phyloP scores from a whole-genome alignment of 92 coral and sea anemone species.

The Parazoanthus darwini region DNA sequence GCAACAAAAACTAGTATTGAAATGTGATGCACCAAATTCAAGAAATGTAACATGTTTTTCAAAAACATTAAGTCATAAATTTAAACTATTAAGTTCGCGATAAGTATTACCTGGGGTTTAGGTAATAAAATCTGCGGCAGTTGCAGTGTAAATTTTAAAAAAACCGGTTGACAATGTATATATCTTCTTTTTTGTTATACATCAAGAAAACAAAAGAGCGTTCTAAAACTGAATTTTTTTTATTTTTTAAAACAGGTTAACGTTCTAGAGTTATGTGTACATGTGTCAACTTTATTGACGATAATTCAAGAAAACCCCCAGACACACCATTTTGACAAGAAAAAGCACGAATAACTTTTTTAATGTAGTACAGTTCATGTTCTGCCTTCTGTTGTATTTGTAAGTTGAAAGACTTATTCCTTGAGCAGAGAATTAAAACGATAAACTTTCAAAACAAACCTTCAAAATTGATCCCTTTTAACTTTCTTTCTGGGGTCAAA shows the following conservation, averaged over 20 bases:
- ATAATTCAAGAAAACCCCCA: neutral
- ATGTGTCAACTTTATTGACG: neutral
- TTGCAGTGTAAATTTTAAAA: no score
- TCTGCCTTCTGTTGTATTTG: neutral
- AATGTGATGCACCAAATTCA: neutral
- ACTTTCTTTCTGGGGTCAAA: no score
- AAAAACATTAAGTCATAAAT: no score
- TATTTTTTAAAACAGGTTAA: neutral
- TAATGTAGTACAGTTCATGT: neutral
- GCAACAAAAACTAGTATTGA: neutral
- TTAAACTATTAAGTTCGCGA: neutral
- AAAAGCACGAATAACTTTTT: neutral
- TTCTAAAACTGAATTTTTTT: no score
- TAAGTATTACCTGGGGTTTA: neutral
- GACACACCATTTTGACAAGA: neutral
- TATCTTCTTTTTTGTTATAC: no score
- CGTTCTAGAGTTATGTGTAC: neutral
- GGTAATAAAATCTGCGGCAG: neutral
- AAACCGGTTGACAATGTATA: no score
- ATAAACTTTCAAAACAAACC: neutral
- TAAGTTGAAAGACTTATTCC: neutral
- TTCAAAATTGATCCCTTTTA: neutral
- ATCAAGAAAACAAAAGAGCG: no score
- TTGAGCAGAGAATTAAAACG: neutral
- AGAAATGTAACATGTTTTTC: neutral